A percentile compares a stretch with the other conserved stretches of the same genome.
These are phyloP conservation scores for Clarias batrachus DNA, from an alignment of 2,113 vertebrate species.

Conservation along the genomic window DNA sequence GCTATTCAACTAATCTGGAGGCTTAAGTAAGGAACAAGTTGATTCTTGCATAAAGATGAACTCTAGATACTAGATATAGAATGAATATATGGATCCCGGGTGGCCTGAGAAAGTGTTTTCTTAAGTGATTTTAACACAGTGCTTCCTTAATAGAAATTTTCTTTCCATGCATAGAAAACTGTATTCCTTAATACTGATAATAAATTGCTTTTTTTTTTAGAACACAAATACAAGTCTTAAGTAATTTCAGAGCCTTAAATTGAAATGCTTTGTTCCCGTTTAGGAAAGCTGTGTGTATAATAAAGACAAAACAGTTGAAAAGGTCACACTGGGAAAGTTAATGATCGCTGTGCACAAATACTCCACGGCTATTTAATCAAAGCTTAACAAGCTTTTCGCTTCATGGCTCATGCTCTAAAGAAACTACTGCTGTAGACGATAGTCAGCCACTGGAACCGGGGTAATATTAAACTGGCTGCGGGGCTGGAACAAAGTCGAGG, in stretches of 20 bases:
- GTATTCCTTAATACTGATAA: too few relatives aligned
- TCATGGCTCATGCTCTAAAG: not conserved
- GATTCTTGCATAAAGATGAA: not conserved
- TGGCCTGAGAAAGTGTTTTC: not conserved
- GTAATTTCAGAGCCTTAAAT: not conserved
- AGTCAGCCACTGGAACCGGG: slow-evolving; percentile 28
- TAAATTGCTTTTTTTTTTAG: not conserved
- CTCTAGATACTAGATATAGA: not conserved
- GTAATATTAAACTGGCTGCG: slow-evolving; percentile 26
- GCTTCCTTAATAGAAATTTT: too few relatives aligned
- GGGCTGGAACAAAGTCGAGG: not conserved
- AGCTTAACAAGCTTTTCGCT: slow-evolving; percentile 15
- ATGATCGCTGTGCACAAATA: slow-evolving; percentile 21
- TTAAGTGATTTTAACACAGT: not conserved
- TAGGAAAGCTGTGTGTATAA: not conserved
- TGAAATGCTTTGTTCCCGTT: not conserved
- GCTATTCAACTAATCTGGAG: not conserved
- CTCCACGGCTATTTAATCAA: slow-evolving; percentile 37
- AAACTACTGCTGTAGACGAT: not conserved
- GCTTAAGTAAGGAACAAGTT: not conserved
- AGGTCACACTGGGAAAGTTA: slow-evolving; percentile 25
- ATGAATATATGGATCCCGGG: not conserved
- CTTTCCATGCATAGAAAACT: not conserved
- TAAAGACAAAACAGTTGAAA: slow-evolving; percentile 4
- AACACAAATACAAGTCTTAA: not conserved